Conservation (phyloP, 2,888 invertebrate species). For the Zaprionus bogoriensis region DNA sequence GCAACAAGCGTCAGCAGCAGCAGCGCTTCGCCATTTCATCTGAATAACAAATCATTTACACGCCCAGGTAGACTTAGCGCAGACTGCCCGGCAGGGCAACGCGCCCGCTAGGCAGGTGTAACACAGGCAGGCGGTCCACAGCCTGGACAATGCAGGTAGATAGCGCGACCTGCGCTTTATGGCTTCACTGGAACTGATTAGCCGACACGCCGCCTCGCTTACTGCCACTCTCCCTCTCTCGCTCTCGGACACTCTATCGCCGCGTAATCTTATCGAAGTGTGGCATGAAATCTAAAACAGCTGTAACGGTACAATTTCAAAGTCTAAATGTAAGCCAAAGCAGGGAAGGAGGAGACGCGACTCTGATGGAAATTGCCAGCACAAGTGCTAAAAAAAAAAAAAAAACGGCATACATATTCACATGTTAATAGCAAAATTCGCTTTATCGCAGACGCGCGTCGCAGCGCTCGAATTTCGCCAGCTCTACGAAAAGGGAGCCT, state of each 20-base stretch:
- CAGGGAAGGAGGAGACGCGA: background rate
- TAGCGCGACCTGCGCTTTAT: conserved; percentile 36
- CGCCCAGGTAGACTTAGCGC: conserved; percentile 17
- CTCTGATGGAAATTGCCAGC: conserved; percentile 43
- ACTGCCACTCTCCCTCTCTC: background rate
- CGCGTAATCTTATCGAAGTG: conserved; percentile 48
- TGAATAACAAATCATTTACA: conserved; percentile 67
- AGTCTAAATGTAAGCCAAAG: conserved; percentile 27
- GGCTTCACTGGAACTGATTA: conserved; percentile 44
- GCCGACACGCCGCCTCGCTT: conserved; percentile 20
- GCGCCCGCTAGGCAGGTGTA: conserved; percentile 4
- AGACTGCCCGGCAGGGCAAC: background rate
- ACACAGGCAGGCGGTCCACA: conserved; percentile 6
- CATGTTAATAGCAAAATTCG: conserved; percentile 52
- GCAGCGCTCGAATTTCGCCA: conserved; percentile 58
- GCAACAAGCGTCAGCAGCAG: conserved; percentile 62
- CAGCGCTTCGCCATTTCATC: conserved; percentile 56
- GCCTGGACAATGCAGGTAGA: conserved; percentile 16
- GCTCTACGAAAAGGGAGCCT: conserved; percentile 41
- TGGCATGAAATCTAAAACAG: conserved; percentile 37
- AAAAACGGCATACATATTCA: conserved; percentile 25
- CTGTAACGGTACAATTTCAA: conserved; percentile 35
- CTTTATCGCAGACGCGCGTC: conserved; percentile 49
- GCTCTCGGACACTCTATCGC: background rate
- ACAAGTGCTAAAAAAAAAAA: conserved; percentile 44